phyloP scores from a whole-genome alignment of 2,113 vertebrate species.

The Lophochroa leadbeateri region DNA sequence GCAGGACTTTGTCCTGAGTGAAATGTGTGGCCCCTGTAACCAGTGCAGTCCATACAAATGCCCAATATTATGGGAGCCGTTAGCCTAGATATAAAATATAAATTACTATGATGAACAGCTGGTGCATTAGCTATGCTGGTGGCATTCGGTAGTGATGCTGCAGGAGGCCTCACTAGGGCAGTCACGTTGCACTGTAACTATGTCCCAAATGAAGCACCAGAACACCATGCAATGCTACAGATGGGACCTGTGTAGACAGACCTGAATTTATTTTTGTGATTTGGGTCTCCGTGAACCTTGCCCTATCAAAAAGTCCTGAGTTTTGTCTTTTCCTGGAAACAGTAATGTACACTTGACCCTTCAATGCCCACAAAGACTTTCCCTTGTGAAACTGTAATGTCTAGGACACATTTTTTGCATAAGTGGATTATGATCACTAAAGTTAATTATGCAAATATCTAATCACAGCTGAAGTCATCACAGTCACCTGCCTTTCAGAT shows the following conservation, averaged over 20 bases:
- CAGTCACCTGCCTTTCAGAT: not conserved
- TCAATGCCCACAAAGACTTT: not conserved
- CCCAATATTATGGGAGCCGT: not conserved
- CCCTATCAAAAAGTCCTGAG: not conserved
- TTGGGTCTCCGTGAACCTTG: not conserved
- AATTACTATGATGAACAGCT: not conserved
- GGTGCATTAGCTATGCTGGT: accelerated
- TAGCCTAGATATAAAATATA: not conserved
- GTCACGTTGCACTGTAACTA: not conserved
- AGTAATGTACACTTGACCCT: not conserved
- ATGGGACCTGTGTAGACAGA: not conserved
- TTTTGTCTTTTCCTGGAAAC: not conserved
- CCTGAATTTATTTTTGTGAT: not conserved
- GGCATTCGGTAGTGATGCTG: not conserved
- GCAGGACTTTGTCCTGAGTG: not conserved
- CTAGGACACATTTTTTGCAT: not conserved
- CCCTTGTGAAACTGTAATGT: not conserved
- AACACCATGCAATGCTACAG: not conserved
- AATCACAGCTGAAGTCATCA: not conserved
- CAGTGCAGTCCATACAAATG: not conserved
- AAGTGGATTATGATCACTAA: not conserved
- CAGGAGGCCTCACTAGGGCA: not conserved
- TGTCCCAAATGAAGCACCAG: not conserved
- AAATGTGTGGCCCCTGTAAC: not conserved
- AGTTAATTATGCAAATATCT: not conserved